Percentiles rank a stretch among this genome's conserved stretches.
Conservation (phyloP, 1,140 invertebrate species). For the Penaeus japonicus region DNA sequence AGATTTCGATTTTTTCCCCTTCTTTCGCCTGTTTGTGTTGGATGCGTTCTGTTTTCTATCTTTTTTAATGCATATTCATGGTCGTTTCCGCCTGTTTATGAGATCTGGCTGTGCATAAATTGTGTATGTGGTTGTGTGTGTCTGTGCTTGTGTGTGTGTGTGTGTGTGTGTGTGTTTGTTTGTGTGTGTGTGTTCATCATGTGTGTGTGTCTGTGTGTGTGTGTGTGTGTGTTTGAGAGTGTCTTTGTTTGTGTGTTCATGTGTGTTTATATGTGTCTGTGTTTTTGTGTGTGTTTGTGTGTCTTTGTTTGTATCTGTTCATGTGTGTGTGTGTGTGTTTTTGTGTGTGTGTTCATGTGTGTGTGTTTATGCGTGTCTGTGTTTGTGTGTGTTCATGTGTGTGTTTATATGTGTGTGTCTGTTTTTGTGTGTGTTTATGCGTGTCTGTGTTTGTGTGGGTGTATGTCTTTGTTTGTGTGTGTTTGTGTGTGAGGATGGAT, state of each 20-base stretch:
- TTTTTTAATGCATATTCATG: too few relatives aligned
- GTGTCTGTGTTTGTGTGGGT: not conserved
- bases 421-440: not conserved
- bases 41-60: too few relatives aligned
- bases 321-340: conserved; percentile 11
- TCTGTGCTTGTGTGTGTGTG: not conserved
- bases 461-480: not conserved
- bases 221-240: not conserved
- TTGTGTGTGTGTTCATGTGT: conserved; percentile 14
- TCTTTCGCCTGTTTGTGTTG: too few relatives aligned
- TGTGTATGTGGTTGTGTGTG: not conserved
- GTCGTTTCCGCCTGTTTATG: too few relatives aligned
- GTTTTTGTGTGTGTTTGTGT: not conserved
- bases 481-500: not conserved
- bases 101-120: not conserved
- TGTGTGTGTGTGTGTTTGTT: not conserved
- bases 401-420: not conserved
- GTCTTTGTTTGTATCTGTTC: not conserved
- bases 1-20: too few relatives aligned
- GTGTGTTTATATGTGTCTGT: not conserved
- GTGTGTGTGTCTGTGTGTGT: too few relatives aligned
- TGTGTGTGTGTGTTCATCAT: not conserved
- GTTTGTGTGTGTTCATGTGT: not conserved
- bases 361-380: not conserved
- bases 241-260: not conserved